Evolutionary conservation across 2,113 vertebrate genomes (phyloP).

Genomic region (human): DNA sequence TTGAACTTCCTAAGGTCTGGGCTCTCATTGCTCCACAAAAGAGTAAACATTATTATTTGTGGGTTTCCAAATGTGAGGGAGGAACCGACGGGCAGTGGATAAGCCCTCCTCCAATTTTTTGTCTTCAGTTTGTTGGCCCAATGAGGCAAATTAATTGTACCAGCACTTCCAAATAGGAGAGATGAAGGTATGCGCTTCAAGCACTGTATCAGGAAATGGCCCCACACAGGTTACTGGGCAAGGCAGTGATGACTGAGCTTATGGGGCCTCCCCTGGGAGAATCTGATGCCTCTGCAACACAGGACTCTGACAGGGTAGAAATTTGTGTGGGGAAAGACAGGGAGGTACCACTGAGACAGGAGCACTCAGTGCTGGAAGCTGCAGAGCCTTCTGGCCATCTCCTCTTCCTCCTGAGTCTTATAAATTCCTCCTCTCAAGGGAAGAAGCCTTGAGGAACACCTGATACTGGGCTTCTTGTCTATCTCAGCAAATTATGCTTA

Average conservation of each 20-base stretch:
- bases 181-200: accelerated
- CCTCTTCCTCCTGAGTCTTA: too few relatives aligned
- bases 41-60: neutral
- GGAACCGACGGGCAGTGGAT: neutral
- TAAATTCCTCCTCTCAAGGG: neutral
- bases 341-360: neutral
- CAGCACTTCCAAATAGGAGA: neutral
- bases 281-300: neutral
- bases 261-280: neutral
- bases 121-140: neutral
- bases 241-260: neutral
- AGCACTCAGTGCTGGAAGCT: neutral
- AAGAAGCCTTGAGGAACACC: neutral
- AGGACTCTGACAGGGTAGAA: neutral
- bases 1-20: neutral
- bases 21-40: neutral
- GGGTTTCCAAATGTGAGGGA: neutral
- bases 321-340: accelerated
- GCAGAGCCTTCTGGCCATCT: neutral
- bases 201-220: neutral
- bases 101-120: neutral
- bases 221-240: accelerated
- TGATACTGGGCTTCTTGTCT: neutral
- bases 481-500: neutral
- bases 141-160: neutral